Base-by-base conservation (phyloP, 2,113 vertebrate genomes). In the Porphyrio hochstetteri region DNA sequence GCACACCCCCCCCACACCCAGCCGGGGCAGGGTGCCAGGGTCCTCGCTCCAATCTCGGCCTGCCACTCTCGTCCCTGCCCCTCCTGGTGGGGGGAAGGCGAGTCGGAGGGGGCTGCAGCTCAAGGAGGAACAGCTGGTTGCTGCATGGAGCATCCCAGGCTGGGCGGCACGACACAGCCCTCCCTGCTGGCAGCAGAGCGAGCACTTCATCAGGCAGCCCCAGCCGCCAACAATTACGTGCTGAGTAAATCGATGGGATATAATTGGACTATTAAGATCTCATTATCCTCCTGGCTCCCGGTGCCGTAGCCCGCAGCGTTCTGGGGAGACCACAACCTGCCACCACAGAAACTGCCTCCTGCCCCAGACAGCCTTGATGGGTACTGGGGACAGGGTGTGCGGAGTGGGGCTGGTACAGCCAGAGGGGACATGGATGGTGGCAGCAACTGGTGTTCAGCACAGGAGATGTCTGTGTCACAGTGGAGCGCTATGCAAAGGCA, bases 221-320 rank as follows among this genome's bases (percentile, higher is more conserved):
- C 97, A 96, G 96, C 96, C 95, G 82, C 94, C 94, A 90, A 90
- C 96, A 96, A 97, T 98, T 98, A 97, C 48, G 29, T 97, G 95
- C 97, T 97, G 96, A 93, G 97, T 98, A 97, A 98, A 98, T 98
- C 97, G 97, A 97, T 97, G 97, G 96, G 96, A 94, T 97, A 91
- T 98, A 98, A 98, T 98, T 98, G 97, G 97, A 97, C 97, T 97
- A 98, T 98, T 98, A 98, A 98, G 97, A 98, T 97, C 98, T 98
- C 98, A 98, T 99, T 99, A 99, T 97, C 96, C 90, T 97, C 96
- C 97, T 70, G 95, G 95, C 96, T 95, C 90, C 10, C 17, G 77
- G 68, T 87, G 89, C 91, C 3, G 16, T 81, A 93, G 85, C 90
- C 79, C 6, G 1, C 88, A 64, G 94, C 0, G 3, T 64, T 38